Conservation (phyloP, 2,888 invertebrate genomes). For the Trachelus troglodyta region DNA sequence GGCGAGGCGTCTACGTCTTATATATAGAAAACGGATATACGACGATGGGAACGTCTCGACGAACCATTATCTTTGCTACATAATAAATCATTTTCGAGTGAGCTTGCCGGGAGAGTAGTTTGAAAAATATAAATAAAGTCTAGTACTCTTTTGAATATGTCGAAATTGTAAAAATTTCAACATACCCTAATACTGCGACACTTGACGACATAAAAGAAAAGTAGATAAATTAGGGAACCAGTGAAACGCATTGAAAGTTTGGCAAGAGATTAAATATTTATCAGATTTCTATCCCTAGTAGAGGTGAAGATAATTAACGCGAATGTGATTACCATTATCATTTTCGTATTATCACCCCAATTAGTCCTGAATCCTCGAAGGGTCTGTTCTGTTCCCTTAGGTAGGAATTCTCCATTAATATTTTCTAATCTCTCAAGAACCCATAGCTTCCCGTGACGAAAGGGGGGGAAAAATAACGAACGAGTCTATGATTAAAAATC, state of each 20-base stretch:
- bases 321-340: conserved; percentile 37
- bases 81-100: conserved; percentile 28
- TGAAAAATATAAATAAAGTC: neutral
- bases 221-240: neutral
- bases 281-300: neutral
- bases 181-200: neutral
- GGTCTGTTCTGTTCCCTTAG: neutral
- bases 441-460: neutral
- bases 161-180: neutral
- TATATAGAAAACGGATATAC: conserved; percentile 26
- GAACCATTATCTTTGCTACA: conserved; percentile 19
- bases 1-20: conserved; percentile 1
- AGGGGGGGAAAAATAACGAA: neutral
- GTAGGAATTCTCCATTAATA: neutral
- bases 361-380: neutral
- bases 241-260: neutral
- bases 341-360: neutral
- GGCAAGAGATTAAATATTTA: neutral
- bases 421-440: neutral
- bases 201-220: neutral
- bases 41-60: conserved; percentile 14
- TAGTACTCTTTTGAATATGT: conserved; percentile 7
- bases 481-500: neutral
- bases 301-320: conserved; percentile 46
- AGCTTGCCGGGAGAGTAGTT: neutral